Conservation (phyloP, 1,140 invertebrate species). For the Monochamus saltuarius region DNA sequence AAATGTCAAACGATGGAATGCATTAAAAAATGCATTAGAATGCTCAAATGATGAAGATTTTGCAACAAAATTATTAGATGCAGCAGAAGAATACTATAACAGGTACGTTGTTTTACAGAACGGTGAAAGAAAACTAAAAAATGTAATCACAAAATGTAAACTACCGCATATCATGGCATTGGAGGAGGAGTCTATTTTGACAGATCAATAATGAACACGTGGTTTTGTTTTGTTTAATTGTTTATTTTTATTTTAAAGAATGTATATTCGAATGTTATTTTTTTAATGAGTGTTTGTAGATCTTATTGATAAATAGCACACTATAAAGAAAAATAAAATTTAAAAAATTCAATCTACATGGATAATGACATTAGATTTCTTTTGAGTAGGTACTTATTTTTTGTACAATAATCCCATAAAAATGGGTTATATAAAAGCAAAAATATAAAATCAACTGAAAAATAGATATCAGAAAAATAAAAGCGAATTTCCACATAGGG, state of each 20-base stretch:
- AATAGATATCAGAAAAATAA: no score
- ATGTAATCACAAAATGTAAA: conserved; percentile 18
- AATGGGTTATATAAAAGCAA: no score
- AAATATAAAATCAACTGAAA: no score
- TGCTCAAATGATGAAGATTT: conserved; percentile 55
- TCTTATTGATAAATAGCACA: no score
- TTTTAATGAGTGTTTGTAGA: no score
- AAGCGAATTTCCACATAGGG: no score
- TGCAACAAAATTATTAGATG: conserved; percentile 53
- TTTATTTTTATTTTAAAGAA: conserved; percentile 1
- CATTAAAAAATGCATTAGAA: conserved; percentile 48
- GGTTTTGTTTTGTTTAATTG: neutral
- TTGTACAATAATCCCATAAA: no score
- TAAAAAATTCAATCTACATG: no score
- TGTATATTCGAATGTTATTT: neutral
- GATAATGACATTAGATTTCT: no score
- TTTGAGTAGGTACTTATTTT: no score
- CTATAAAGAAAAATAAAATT: no score
- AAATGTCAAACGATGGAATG: conserved; percentile 55
- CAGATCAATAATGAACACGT: conserved; percentile 11
- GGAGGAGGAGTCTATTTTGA: conserved; percentile 1
- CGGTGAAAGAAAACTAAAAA: conserved; percentile 24
- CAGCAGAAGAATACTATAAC: conserved; percentile 51
- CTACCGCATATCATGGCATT: neutral
- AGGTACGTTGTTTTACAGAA: conserved; percentile 48